Evolutionary conservation across 2,113 vertebrate species (phyloP), one percentile per base, ranked within the genome.

Genomic region (Ctenodactylus gundi): DNA sequence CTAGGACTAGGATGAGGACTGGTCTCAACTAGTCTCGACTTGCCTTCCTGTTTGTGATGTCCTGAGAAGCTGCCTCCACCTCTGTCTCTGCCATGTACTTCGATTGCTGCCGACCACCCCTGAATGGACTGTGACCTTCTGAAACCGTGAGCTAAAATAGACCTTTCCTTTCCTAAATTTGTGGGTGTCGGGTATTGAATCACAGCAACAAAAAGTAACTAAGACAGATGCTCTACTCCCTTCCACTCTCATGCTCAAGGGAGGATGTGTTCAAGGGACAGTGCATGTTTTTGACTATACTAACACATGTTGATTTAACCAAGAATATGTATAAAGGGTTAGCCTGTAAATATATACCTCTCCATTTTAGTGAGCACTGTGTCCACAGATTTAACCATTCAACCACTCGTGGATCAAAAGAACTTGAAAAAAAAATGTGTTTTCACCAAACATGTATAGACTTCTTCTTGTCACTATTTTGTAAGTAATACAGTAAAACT

Each of bases 231-330:
- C 41, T n/a, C 72, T 18, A 39, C 29, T 6, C 34, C 49, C 73
- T 0, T 53, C 41, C 76, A 34, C 29, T 49, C 78, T 46, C 73
- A 65, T 65, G 13, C 49, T 80, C 11, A 12, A 64, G 93, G 65
- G 25, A 77, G 53, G 89, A 64, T 92, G 73, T 49, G 51, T 5
- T 12, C 92, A 95, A 96, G 78, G 46, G 57, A 44, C 89, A 49
- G 57, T 60, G 82, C 94, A 36, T 7, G 41, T 58, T 86, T 81
- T 96, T 91, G 96, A 72, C 29, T 53, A 23, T 67, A 62, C 76
- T 36, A 17, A 23, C 36, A 62, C 5, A 1, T 29, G 57, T 49
- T 76, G 27, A 70, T 25, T 44, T 4, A 85, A 85, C 53, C 29
- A 82, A 46, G 85, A 23, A 25, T 25, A 14, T 8, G 4, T 23